These are phyloP conservation scores for Triplophysa tibetana DNA, from an alignment of 2,113 vertebrate species.

Conservation along the genomic window DNA sequence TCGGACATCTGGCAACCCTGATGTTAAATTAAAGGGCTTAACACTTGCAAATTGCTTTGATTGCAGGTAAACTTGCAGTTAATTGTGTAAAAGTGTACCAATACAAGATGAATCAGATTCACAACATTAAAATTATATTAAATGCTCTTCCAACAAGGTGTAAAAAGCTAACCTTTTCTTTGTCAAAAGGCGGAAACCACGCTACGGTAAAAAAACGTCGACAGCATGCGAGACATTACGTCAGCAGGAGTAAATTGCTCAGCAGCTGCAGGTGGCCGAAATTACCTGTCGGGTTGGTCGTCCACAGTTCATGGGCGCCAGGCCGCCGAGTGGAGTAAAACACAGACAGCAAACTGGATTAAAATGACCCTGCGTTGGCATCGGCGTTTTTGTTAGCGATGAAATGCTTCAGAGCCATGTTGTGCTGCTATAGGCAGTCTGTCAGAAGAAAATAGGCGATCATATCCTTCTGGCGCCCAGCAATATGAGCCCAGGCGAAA, in stretches of 20 bases:
- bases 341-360: conserved; percentile 1
- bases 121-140: too few species aligned
- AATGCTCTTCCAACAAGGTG: too few species aligned
- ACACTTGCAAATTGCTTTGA: too few species aligned
- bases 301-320: neutral
- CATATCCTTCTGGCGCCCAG: conserved; percentile 24
- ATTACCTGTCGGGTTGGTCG: neutral
- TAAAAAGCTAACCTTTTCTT: too few species aligned
- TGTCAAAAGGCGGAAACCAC: too few species aligned
- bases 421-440: conserved; percentile 8
- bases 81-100: too few species aligned
- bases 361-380: neutral
- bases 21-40: too few species aligned
- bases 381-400: neutral
- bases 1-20: too few species aligned
- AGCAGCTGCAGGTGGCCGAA: neutral
- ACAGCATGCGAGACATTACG: neutral
- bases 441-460: conserved; percentile 22
- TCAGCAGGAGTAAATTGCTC: neutral
- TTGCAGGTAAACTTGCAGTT: too few species aligned
- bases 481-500: conserved; percentile 10
- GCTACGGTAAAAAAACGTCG: too few species aligned
- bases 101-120: too few species aligned
- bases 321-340: neutral
- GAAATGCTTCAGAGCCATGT: neutral